A percentile compares a stretch with the other conserved stretches of the same genome.
These are phyloP conservation scores for Netelia inedita DNA, from an alignment of 2,888 invertebrate genomes.

Conservation along the genomic window DNA sequence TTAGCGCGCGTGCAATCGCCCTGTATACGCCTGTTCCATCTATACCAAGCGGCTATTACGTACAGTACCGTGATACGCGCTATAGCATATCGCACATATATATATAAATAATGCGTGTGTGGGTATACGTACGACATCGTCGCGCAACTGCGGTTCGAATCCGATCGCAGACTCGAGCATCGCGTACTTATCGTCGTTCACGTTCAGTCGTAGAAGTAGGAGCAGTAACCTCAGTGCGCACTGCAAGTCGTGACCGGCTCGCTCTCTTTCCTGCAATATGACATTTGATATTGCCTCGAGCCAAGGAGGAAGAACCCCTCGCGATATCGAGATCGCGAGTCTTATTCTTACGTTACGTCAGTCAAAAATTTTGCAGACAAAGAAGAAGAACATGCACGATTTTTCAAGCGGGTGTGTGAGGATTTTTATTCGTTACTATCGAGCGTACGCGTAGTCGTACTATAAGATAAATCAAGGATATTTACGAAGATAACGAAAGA, in stretches of 20 bases:
- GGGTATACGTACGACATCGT: conserved; percentile 79
- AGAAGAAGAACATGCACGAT: background rate
- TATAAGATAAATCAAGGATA: too few species aligned
- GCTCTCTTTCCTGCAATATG: conserved; percentile 77
- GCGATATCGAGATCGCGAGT: conserved; percentile 18
- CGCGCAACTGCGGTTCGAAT: conserved; percentile 77
- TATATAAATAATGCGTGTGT: conserved; percentile 10
- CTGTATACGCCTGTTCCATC: conserved; percentile 22
- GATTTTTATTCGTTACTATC: too few species aligned
- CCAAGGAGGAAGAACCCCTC: background rate
- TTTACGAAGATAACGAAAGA: too few species aligned
- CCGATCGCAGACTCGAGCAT: conserved; percentile 79
- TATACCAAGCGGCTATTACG: conserved; percentile 24
- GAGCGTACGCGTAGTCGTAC: too few species aligned
- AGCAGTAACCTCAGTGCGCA: conserved; percentile 77
- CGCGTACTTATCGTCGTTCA: conserved; percentile 78
- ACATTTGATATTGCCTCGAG: conserved; percentile 10
- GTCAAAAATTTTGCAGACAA: background rate
- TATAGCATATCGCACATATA: background rate
- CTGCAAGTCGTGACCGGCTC: conserved; percentile 75
- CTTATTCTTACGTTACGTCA: background rate
- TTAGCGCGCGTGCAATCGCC: conserved; percentile 54
- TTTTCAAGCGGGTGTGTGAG: background rate
- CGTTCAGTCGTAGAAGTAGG: conserved; percentile 75
- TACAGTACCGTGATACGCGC: conserved; percentile 22